Percentiles rank a stretch among this genome's conserved stretches.
phyloP scores from a whole-genome alignment of 2,888 invertebrate species.

The Furcula furcula region DNA sequence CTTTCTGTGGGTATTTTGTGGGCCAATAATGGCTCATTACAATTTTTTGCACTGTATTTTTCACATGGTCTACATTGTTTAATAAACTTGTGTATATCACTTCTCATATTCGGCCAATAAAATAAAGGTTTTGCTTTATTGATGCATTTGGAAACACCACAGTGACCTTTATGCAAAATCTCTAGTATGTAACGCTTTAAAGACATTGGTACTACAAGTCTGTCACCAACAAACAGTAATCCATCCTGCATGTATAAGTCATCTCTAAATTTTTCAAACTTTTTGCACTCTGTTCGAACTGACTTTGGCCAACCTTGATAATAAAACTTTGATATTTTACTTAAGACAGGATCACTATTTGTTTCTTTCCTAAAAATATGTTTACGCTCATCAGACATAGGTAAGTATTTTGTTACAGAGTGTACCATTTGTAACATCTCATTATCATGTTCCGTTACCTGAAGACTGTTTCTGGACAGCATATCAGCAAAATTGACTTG shows the following conservation, averaged over 20 bases:
- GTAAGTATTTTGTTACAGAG: conserved; percentile 6
- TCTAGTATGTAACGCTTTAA: conserved; percentile 7
- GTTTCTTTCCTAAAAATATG: not conserved
- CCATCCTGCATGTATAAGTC: conserved; percentile 10
- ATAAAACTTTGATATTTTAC: not conserved
- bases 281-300: not conserved
- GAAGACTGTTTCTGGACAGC: conserved; percentile 6
- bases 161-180: conserved; percentile 9
- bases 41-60: not conserved
- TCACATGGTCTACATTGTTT: conserved; percentile 2
- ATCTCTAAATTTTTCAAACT: conserved; percentile 7
- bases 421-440: conserved; percentile 7
- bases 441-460: conserved; percentile 4
- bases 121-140: conserved; percentile 5
- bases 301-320: conserved; percentile 1
- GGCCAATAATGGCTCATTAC: not conserved
- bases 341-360: not conserved
- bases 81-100: not conserved
- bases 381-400: conserved; percentile 11
- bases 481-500: conserved; percentile 7
- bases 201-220: conserved; percentile 8
- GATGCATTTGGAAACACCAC: conserved; percentile 6
- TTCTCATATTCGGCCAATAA: conserved; percentile 2
- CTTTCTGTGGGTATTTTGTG: not conserved
- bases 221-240: conserved; percentile 9